These are phyloP conservation scores for Brachyptera risi DNA, from an alignment of 2,888 invertebrate genomes.

Conservation along the genomic window DNA sequence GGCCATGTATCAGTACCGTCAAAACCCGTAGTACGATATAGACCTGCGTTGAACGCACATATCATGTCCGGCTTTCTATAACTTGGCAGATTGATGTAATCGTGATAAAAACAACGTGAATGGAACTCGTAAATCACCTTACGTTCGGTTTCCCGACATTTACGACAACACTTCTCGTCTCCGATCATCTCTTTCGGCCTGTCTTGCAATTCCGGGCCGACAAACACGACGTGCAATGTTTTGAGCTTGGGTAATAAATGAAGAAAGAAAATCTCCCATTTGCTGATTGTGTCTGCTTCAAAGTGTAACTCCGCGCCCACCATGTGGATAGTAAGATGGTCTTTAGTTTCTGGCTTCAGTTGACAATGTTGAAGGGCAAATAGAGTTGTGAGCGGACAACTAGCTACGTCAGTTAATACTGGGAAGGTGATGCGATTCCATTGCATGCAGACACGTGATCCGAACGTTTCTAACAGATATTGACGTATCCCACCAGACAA, in stretches of 20 bases:
- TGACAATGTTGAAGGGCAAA: slow-evolving; percentile 42
- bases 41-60: slow-evolving; percentile 68
- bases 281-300: slow-evolving; percentile 61
- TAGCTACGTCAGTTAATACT: slow-evolving; percentile 37
- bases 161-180: slow-evolving; percentile 23
- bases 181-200: neutral
- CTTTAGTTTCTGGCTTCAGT: slow-evolving; percentile 31
- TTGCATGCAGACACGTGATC: neutral
- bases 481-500: slow-evolving; percentile 26
- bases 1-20: slow-evolving; percentile 64
- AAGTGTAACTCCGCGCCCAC: slow-evolving; percentile 68
- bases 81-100: slow-evolving; percentile 35
- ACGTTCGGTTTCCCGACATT: slow-evolving; percentile 26
- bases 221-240: slow-evolving; percentile 55
- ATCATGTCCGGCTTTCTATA: slow-evolving; percentile 46
- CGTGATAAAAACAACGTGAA: slow-evolving; percentile 42
- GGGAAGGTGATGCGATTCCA: slow-evolving; percentile 23
- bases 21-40: slow-evolving; percentile 62
- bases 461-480: slow-evolving; percentile 22
- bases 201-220: slow-evolving; percentile 58
- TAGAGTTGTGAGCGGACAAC: slow-evolving; percentile 37
- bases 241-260: slow-evolving; percentile 57
- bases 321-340: slow-evolving; percentile 47
- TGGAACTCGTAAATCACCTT: slow-evolving; percentile 31
- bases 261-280: slow-evolving; percentile 68